These are phyloP conservation scores for Empidonax traillii DNA, from an alignment of 2,113 vertebrate genomes.

Conservation along the genomic window DNA sequence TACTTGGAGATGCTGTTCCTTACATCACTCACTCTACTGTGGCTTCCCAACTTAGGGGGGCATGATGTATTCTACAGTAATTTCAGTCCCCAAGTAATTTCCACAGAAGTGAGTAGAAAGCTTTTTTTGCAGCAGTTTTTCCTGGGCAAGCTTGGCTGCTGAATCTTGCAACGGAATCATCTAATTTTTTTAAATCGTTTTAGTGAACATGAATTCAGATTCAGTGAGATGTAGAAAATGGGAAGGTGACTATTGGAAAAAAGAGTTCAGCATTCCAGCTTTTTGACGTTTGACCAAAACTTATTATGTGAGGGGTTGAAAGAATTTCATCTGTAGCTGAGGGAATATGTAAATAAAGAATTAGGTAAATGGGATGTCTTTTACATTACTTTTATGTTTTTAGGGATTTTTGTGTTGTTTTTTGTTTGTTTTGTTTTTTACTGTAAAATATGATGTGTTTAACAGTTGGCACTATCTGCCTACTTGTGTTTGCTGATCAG, in stretches of 20 bases:
- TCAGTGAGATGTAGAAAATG: not conserved
- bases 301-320: not conserved
- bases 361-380: not conserved
- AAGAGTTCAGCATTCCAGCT: not conserved
- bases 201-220: not conserved
- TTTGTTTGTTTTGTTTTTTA: not conserved
- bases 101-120: not conserved
- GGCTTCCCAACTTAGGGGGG: not conserved
- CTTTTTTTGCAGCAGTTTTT: not conserved
- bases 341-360: not conserved
- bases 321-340: not conserved
- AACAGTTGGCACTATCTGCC: not conserved
- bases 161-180: not conserved
- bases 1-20: not conserved
- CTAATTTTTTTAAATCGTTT: not conserved
- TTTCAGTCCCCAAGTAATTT: not conserved
- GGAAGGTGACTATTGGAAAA: not conserved
- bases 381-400: not conserved
- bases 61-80: not conserved
- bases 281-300: not conserved
- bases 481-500: not conserved
- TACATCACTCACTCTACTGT: not conserved
- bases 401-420: too few species aligned
- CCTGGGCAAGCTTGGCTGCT: not conserved
- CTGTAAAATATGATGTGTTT: not conserved